Percentiles rank a stretch among this genome's conserved stretches.
Evolutionary conservation across 2,797 vertebrate species (phyloP).

Genomic region (Lacerta viridis): DNA sequence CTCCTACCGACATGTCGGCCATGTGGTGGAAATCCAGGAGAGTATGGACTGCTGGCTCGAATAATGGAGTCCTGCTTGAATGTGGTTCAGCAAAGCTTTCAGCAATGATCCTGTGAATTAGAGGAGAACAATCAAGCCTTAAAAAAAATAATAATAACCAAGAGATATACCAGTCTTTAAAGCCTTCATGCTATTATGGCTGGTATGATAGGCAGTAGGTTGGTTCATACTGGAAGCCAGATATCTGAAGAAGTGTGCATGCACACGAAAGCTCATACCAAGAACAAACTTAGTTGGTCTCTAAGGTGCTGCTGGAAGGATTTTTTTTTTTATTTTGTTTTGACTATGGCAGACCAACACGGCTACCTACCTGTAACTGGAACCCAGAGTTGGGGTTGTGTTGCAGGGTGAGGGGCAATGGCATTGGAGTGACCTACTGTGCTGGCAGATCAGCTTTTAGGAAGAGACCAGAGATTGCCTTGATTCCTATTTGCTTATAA

Average conservation of each 20-base stretch:
- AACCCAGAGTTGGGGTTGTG: background rate
- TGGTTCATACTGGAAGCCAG: background rate
- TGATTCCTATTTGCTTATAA: background rate
- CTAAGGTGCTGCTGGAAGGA: no score
- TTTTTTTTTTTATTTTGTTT: no score
- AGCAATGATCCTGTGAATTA: background rate
- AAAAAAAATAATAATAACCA: background rate
- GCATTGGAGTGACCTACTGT: background rate
- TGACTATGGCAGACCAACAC: no score
- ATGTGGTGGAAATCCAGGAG: background rate
- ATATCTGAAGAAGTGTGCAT: no score
- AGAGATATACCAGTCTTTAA: background rate
- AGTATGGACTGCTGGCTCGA: constrained; percentile 10
- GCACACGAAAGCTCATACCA: no score
- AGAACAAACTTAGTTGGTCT: no score
- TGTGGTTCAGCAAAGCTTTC: background rate
- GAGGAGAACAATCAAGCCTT: background rate
- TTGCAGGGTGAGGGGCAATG: background rate
- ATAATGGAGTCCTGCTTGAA: background rate
- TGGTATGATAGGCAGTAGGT: background rate
- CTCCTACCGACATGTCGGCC: background rate
- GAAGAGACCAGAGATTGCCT: background rate
- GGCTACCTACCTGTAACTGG: background rate
- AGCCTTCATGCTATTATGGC: background rate
- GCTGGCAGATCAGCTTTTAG: background rate